These are phyloP conservation scores for cattle (Bos taurus) DNA, from an alignment of 2,113 vertebrate species.

Conservation along the genomic window ARS-UCD2.0 NC_037335.1:40585501-40586000, in stretches of 20 bases:
- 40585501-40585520: neutral
- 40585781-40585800: neutral
- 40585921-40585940: too few species aligned
- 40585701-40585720: neutral
- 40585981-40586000: too few species aligned
- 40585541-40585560: neutral
- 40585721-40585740: neutral
- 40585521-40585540: neutral
- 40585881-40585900: neutral
- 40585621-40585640: neutral
- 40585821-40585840: neutral
- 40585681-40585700: neutral
- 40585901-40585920: neutral
- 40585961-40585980: too few species aligned
- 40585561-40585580: neutral
- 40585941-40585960: too few species aligned
- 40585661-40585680: neutral
- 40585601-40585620: neutral
- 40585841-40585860: neutral
- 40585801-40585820: neutral
- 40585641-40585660: neutral
- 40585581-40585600: neutral
- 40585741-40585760: neutral
- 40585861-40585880: neutral
- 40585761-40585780: neutral